Percentiles rank a stretch among this genome's conserved stretches.
Evolutionary conservation across 2,888 invertebrate species (phyloP).

Genomic region (Leistus spinibarbis): DNA sequence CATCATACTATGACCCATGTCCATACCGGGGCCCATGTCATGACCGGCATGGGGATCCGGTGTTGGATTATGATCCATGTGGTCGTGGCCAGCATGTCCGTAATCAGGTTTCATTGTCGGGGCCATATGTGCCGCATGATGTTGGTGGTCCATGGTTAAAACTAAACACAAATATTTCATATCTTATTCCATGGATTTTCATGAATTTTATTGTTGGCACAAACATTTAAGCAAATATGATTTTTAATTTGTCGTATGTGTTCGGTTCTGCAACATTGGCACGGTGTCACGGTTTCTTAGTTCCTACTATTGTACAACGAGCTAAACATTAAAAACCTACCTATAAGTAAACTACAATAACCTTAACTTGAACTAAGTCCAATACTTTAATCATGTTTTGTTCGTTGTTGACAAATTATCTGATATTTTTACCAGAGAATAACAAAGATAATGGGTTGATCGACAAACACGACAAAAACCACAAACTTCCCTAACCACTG

Average conservation of each 20-base stretch:
- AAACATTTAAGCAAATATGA: too few relatives aligned
- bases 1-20: slow-evolving; percentile 47
- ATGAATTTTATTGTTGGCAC: too few relatives aligned
- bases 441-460: not conserved
- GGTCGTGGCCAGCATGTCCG: slow-evolving; percentile 42
- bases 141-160: not conserved
- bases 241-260: too few relatives aligned
- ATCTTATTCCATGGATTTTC: too few relatives aligned
- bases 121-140: not conserved
- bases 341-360: too few relatives aligned
- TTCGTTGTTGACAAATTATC: not conserved
- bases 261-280: too few relatives aligned
- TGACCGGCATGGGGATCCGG: slow-evolving; percentile 12
- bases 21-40: slow-evolving; percentile 33
- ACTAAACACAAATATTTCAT: not conserved
- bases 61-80: slow-evolving; percentile 25
- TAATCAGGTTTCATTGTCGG: not conserved
- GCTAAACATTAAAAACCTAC: too few relatives aligned
- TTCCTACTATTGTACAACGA: too few relatives aligned
- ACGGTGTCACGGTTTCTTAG: too few relatives aligned
- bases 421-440: not conserved
- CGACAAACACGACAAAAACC: not conserved
- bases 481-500: not conserved
- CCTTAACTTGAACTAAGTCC: not conserved
- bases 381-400: not conserved